These are phyloP conservation scores for Carcinoscorpius rotundicauda DNA, from an alignment of 1,140 invertebrate genomes.

Conservation along the genomic window DNA sequence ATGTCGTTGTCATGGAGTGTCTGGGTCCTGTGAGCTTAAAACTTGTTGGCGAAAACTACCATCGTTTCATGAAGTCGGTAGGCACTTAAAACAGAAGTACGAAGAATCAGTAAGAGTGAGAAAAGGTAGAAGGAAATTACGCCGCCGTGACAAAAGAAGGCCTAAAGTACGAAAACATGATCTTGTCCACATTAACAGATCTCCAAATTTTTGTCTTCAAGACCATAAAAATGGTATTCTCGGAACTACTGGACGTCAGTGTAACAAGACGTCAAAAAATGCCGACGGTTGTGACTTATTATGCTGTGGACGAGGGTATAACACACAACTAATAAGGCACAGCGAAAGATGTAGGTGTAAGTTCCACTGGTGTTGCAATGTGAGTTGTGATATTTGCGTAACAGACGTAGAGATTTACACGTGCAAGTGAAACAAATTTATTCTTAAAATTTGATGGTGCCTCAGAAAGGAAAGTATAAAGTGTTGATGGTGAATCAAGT, in stretches of 20 bases:
- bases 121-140: slow-evolving; percentile 38
- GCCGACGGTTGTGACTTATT: slow-evolving; percentile 50
- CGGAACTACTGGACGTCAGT: slow-evolving; percentile 45
- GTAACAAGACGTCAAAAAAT: slow-evolving; percentile 47
- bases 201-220: slow-evolving; percentile 80
- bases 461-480: too few relatives aligned
- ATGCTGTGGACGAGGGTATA: slow-evolving; percentile 45
- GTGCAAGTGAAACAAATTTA: slow-evolving; percentile 35
- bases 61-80: slow-evolving; percentile 41
- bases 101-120: slow-evolving; percentile 42
- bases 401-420: slow-evolving; percentile 41
- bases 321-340: slow-evolving; percentile 18
- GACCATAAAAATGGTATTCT: slow-evolving; percentile 37
- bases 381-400: slow-evolving; percentile 46
- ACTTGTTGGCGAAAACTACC: slow-evolving; percentile 49
- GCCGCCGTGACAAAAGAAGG: slow-evolving; percentile 30
- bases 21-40: slow-evolving; percentile 51
- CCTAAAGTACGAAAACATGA: slow-evolving; percentile 56
- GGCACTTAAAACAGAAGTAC: slow-evolving; percentile 42
- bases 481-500: too few relatives aligned
- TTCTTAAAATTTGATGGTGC: too few relatives aligned
- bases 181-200: slow-evolving; percentile 76
- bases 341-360: slow-evolving; percentile 43
- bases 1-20: slow-evolving; percentile 51
- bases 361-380: slow-evolving; percentile 50